phyloP scores from a whole-genome alignment of 2,888 invertebrate species.

The Cabera pusaria region DNA sequence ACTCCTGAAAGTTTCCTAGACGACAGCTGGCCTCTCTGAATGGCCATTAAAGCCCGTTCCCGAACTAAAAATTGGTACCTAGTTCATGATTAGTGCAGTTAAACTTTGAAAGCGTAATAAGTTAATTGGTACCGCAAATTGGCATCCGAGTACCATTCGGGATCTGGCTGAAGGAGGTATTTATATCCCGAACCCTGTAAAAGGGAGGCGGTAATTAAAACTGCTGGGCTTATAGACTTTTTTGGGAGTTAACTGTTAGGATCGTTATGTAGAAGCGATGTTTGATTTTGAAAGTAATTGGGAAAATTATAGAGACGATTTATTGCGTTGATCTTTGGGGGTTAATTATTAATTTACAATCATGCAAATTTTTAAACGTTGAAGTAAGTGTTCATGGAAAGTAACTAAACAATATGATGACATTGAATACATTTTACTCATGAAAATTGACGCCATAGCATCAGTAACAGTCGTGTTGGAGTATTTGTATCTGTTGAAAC shows the following conservation, averaged over 20 bases:
- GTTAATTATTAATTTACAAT: too few species aligned
- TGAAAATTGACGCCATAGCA: conserved; percentile 18
- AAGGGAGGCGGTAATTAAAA: conserved; percentile 9
- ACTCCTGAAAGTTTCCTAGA: conserved; percentile 41
- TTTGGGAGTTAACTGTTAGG: conserved; percentile 4
- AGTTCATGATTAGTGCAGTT: conserved; percentile 34
- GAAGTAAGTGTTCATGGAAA: too few species aligned
- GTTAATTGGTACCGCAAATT: conserved; percentile 23
- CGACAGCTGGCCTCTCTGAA: conserved; percentile 50
- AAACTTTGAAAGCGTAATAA: conserved; percentile 28
- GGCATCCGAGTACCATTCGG: conserved; percentile 4
- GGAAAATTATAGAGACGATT: too few species aligned
- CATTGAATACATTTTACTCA: too few species aligned
- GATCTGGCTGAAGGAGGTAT: conserved; percentile 5
- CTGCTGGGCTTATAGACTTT: background rate
- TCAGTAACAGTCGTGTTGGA: conserved; percentile 15
- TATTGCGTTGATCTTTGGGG: too few species aligned
- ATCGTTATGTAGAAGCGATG: too few species aligned
- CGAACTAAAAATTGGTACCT: conserved; percentile 40
- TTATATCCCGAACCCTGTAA: too few species aligned
- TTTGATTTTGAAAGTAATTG: too few species aligned
- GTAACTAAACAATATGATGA: too few species aligned
- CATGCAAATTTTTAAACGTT: too few species aligned
- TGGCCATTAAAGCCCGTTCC: conserved; percentile 50
- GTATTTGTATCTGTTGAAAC: conserved; percentile 48